Conservation (phyloP, 1,140 invertebrate species). For the Drosophila ogumai region DNA sequence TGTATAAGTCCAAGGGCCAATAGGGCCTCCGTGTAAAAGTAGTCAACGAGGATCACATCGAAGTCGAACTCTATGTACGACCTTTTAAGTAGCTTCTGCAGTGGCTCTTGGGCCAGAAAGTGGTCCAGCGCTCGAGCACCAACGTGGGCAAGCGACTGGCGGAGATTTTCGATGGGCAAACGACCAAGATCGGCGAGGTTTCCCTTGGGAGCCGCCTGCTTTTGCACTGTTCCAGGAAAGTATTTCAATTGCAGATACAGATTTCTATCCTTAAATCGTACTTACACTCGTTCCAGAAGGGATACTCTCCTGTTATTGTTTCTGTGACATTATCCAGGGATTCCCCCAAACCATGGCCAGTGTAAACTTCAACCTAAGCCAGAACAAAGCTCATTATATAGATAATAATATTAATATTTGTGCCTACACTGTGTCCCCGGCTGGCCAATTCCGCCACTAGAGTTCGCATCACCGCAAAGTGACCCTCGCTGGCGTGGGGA, state of each 20-base stretch:
- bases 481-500: constrained; percentile 80
- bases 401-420: not conserved
- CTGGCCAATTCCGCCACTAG: constrained; percentile 76
- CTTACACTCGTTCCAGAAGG: constrained; percentile 75
- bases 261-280: not conserved
- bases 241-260: too few species aligned
- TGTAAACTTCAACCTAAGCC: constrained; percentile 65
- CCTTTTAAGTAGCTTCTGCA: constrained; percentile 58
- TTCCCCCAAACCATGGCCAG: constrained; percentile 67
- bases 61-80: constrained; percentile 77
- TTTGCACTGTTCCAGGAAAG: constrained; percentile 51
- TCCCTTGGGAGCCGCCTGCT: constrained; percentile 45
- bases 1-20: constrained; percentile 81
- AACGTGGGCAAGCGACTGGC: constrained; percentile 55
- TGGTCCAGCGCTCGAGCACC: constrained; percentile 64
- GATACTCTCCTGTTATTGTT: constrained; percentile 66
- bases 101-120: constrained; percentile 53
- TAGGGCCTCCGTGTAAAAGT: constrained; percentile 85
- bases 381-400: not conserved
- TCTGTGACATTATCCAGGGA: constrained; percentile 66
- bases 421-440: constrained; percentile 76
- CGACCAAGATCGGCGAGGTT: constrained; percentile 51
- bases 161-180: constrained; percentile 41
- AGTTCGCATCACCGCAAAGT: constrained; percentile 78
- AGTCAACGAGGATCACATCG: constrained; percentile 85